These are phyloP conservation scores for Bagarius yarrelli DNA, from an alignment of 2,113 vertebrate species.

Conservation along the genomic window DNA sequence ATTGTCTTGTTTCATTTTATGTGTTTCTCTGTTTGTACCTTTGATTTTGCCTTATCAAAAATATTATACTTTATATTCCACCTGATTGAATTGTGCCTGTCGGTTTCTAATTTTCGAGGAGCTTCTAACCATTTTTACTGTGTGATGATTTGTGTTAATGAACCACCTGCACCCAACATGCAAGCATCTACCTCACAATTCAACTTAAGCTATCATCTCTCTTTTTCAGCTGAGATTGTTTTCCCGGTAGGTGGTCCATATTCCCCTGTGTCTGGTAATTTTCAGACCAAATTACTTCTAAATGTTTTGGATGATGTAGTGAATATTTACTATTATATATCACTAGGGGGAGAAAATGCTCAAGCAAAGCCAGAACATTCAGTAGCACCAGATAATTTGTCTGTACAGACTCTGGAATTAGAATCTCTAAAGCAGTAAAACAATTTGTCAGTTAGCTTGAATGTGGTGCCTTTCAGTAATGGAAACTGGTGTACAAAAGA, in stretches of 20 bases:
- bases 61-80: too few relatives aligned
- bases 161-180: too few relatives aligned
- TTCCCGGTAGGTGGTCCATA: neutral
- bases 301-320: constrained; percentile 68
- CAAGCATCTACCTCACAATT: neutral
- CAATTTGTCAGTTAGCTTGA: constrained; percentile 52
- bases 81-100: too few relatives aligned
- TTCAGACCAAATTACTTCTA: constrained; percentile 66
- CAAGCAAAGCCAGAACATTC: neutral
- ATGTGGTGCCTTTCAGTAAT: constrained; percentile 57
- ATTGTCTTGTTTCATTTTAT: too few relatives aligned
- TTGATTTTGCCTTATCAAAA: too few relatives aligned
- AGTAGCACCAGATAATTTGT: constrained; percentile 21
- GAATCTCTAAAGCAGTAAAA: constrained; percentile 50
- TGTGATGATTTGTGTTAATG: too few relatives aligned
- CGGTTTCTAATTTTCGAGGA: too few relatives aligned
- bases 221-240: neutral
- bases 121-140: too few relatives aligned
- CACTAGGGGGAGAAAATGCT: constrained; percentile 55
- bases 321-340: constrained; percentile 68
- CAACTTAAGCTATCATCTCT: neutral
- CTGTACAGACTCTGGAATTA: constrained; percentile 50
- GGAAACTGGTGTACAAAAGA: constrained; percentile 64
- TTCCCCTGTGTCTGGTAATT: constrained; percentile 41
- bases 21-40: too few relatives aligned